Conservation (phyloP, 1,140 invertebrate genomes). For the Aradophagus sp. region DNA sequence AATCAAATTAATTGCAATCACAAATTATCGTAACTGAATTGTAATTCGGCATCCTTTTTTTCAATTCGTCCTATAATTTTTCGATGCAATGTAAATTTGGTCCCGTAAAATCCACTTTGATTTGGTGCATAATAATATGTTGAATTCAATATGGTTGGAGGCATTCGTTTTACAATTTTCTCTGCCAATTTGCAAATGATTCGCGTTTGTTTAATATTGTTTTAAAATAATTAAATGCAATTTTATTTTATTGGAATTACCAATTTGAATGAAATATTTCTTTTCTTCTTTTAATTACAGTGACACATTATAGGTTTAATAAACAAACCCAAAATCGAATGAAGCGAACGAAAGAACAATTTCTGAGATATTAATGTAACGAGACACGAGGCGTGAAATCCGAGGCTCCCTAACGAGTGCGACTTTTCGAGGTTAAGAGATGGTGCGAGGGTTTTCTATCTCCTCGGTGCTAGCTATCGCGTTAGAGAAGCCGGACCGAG, state of each 20-base stretch:
- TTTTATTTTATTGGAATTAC: neutral
- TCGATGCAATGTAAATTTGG: too few species aligned
- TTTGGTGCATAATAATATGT: too few species aligned
- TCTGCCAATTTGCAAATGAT: too few species aligned
- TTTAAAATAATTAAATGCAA: too few species aligned
- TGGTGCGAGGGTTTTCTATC: constrained; percentile 39
- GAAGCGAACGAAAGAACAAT: constrained; percentile 37
- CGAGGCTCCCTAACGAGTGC: constrained; percentile 37
- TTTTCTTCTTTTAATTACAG: neutral
- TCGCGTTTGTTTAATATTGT: too few species aligned
- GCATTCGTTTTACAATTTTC: too few species aligned
- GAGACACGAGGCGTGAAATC: constrained; percentile 50
- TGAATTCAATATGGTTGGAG: too few species aligned
- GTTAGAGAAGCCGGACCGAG: constrained; percentile 46
- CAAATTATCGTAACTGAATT: too few species aligned
- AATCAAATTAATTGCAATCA: too few species aligned
- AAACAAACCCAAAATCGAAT: constrained; percentile 20
- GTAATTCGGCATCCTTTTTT: too few species aligned
- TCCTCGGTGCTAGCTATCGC: constrained; percentile 37
- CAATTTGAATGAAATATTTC: neutral
- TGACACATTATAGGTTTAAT: constrained; percentile 1
- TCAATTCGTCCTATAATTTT: too few species aligned
- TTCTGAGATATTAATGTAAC: constrained; percentile 44
- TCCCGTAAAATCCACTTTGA: too few species aligned
- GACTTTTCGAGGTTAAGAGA: constrained; percentile 50